Evolutionary conservation across 2,888 invertebrate genomes (phyloP).

Genomic region (Drosophila pseudotakahashii): DNA sequence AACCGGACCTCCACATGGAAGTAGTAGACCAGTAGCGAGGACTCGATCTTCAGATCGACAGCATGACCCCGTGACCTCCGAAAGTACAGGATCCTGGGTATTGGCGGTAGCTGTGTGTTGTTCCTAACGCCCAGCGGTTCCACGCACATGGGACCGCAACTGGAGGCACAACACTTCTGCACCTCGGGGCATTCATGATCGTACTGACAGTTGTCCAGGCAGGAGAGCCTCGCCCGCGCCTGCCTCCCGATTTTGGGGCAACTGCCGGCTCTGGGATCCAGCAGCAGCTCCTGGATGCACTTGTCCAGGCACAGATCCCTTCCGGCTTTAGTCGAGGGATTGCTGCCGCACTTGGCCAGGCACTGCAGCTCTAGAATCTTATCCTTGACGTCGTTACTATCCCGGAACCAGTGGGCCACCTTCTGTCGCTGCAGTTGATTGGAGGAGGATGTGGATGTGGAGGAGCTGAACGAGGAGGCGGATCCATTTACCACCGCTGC

Average conservation of each 20-base stretch:
- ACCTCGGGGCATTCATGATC: constrained; percentile 89
- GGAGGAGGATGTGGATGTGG: constrained; percentile 26
- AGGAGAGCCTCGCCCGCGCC: constrained; percentile 66
- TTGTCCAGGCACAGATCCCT: constrained; percentile 67
- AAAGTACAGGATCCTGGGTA: constrained; percentile 87
- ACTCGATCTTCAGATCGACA: constrained; percentile 85
- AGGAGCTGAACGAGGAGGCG: constrained; percentile 1
- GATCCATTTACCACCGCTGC: constrained; percentile 9
- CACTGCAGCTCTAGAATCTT: constrained; percentile 83
- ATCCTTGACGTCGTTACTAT: constrained; percentile 80
- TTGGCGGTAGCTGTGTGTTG: constrained; percentile 86
- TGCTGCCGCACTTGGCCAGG: constrained; percentile 76
- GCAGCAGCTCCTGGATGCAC: constrained; percentile 76
- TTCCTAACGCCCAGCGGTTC: constrained; percentile 85
- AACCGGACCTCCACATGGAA: constrained; percentile 88
- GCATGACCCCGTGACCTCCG: constrained; percentile 85
- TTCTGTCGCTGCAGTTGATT: constrained; percentile 47
- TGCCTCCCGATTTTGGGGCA: constrained; percentile 74
- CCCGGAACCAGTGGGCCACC: constrained; percentile 46
- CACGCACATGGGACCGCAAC: constrained; percentile 89
- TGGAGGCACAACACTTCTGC: constrained; percentile 88
- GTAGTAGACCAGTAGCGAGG: constrained; percentile 75
- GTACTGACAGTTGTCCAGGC: constrained; percentile 81
- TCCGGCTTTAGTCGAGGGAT: neutral
- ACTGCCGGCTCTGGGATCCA: constrained; percentile 76